A percentile compares a stretch with the other conserved stretches of the same genome.
These are phyloP conservation scores for Mormyrops boulengeri DNA, from an alignment of 2,797 vertebrate genomes.

Conservation along the genomic window DNA sequence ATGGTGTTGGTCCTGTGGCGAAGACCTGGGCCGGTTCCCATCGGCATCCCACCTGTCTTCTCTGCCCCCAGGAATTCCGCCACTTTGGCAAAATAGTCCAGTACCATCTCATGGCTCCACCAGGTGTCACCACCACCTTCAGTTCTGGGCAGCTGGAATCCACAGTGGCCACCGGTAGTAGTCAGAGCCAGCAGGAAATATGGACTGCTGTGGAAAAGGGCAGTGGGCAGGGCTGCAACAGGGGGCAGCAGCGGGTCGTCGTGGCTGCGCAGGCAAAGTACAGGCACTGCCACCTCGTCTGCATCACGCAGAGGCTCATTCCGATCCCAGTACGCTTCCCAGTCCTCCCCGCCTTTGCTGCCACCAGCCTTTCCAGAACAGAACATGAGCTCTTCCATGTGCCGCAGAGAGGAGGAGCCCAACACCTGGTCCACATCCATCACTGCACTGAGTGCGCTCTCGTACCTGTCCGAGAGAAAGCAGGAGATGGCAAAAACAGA, in stretches of 20 bases:
- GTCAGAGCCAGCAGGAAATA: conserved; percentile 77
- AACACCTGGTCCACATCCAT: conserved; percentile 61
- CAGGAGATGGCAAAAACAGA: not conserved
- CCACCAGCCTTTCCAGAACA: conserved; percentile 44
- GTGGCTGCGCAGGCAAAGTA: conserved; percentile 71
- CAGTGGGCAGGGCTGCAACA: conserved; percentile 51
- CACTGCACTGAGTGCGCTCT: conserved; percentile 56
- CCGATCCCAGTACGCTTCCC: conserved; percentile 77
- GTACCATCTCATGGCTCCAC: conserved; percentile 70
- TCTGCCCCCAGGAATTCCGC: conserved; percentile 70
- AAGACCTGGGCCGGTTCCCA: conserved; percentile 21
- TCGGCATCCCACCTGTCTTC: conserved; percentile 44
- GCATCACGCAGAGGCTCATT: conserved; percentile 83
- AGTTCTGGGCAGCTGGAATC: conserved; percentile 51
- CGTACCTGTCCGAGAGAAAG: conserved; percentile 50
- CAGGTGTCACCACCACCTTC: conserved; percentile 11
- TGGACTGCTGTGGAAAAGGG: conserved; percentile 76
- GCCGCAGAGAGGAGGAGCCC: conserved; percentile 61
- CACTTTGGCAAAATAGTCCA: conserved; percentile 73
- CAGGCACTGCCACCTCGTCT: conserved; percentile 77
- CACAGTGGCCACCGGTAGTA: conserved; percentile 73
- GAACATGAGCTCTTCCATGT: conserved; percentile 75
- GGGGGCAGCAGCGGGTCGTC: conserved; percentile 73
- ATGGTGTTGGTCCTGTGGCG: conserved; percentile 32
- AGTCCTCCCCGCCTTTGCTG: conserved; percentile 45